Base-by-base conservation (phyloP, 2,888 invertebrate species). In the Scotopteryx bipunctaria region DNA sequence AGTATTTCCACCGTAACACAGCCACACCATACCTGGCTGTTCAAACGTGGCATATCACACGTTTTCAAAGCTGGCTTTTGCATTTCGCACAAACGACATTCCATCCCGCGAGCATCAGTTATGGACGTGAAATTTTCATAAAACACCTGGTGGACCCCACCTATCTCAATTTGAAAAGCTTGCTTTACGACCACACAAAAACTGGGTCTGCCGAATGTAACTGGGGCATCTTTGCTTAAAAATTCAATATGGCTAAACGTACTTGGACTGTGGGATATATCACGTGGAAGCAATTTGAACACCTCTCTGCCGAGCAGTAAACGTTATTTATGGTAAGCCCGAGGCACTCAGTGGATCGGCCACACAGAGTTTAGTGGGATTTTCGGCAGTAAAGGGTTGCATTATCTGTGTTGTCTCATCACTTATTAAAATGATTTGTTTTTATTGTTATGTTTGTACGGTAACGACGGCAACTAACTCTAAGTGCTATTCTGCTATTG, bases 211-310 rank as follows among this genome's bases (percentile, higher is more conserved):
- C n/a, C 31, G 46, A 42, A 25, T 38, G 56, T 45, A 70, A 66
- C 64, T 50, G 59, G 65, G 66, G 58, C 73, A 75, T 76, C 77
- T 82, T 79, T 76, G 77, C 78, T 86, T 83, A 84, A 85, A 86
- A 84, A 84, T 83, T 83, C 82, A 86, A 84, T 85, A 86, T 81
- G 78, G 79, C 76, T 81, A 79, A 83, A 80, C 73, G 79, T 83
- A 83, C 78, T 78, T 76, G 78, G 73, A 67, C 77, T 74, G 74
- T 60, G 66, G 79, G 79, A 85, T 86, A 84, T 86, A 86, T 87
- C 84, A 85, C 85, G 82, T 78, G 82, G 76, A 86, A 86, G 87
- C 86, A 86, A 87, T 86, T 87, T 85, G 83, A 84, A 78, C 87
- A 86, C 87, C 86, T 86, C 82, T 82, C 79, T 67, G 72, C 72